Evolutionary conservation across 2,888 invertebrate genomes (phyloP), one percentile per base, ranked within the genome.

Genomic region (Phortica magna): DNA sequence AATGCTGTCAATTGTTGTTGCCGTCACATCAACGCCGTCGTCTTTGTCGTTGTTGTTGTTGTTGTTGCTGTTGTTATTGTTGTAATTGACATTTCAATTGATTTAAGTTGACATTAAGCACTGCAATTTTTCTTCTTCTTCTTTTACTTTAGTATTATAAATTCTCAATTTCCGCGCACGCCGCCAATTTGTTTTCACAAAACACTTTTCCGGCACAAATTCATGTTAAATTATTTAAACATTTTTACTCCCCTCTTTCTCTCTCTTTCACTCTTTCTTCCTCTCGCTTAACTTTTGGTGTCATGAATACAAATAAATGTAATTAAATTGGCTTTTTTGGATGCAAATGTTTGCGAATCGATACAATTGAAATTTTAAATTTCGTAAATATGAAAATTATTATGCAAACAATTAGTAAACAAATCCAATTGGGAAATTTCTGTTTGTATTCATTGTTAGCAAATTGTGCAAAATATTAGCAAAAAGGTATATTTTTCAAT

Each of bases 51-150:
- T 81, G 1, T 84, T 78, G 75, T 79, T 84, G 87, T 86, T 83
- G 84, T 83, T 84, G 87, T n/a, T n/a, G n/a, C n/a, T n/a, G n/a
- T 65, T 65, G 83, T 86, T 81, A 5, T 84, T 78, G 75, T 79
- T 84, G 87, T 86, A 84, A 87, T 83, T 84, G 87, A 82, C 85
- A 84, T 84, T 84, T 84, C 81, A 87, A 84, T 84, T 87, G 83
- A 84, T 83, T 84, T 85, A 83, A 87, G 87, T 85, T 84, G 84
- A 83, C 84, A 87, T 87, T 84, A 84, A 83, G 73, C 78, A 83
- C 75, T 39, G 55, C 55, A 71, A 71, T 71, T 71, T 55, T 71
- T 71, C 53, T 53, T 31, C 22, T 31, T 31, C 53, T 71, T 71
- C 22, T n/a, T n/a, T n/a, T n/a, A n/a, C n/a, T n/a, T n/a, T n/a